phyloP scores from a whole-genome alignment of 2,888 invertebrate species.

The Andrena fulva region DNA sequence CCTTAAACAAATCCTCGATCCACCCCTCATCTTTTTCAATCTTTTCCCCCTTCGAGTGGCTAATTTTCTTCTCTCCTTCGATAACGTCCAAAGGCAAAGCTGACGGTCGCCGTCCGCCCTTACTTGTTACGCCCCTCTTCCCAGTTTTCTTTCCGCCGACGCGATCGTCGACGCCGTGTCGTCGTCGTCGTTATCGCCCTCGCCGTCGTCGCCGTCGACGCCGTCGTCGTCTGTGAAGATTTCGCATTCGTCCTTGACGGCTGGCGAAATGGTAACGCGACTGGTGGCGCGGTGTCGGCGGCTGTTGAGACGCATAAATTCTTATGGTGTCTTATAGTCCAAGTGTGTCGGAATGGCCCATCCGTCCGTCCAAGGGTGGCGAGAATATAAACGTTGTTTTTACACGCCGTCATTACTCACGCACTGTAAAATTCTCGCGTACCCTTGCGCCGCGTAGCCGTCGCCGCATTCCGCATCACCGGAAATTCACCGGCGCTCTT shows the following conservation, averaged over 20 bases:
- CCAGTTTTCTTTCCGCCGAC: background rate
- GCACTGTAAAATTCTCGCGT: constrained; percentile 57
- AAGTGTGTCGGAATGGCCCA: constrained; percentile 65
- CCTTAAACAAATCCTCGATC: background rate
- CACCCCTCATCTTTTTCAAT: background rate
- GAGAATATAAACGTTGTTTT: constrained; percentile 72
- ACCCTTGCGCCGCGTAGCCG: background rate
- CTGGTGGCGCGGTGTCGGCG: constrained; percentile 44
- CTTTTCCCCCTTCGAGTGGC: background rate
- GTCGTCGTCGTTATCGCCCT: constrained; percentile 41
- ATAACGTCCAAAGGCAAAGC: constrained; percentile 16
- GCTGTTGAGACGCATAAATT: constrained; percentile 65
- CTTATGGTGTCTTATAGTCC: constrained; percentile 67
- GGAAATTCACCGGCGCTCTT: background rate
- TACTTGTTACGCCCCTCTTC: background rate
- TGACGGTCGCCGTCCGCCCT: background rate
- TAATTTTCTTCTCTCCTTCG: constrained; percentile 12
- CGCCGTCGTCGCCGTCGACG: constrained; percentile 9
- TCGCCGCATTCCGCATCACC: background rate
- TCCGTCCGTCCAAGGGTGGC: constrained; percentile 51
- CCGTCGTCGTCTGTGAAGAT: constrained; percentile 40
- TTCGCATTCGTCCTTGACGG: constrained; percentile 53
- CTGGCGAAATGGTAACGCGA: constrained; percentile 53
- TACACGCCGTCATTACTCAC: constrained; percentile 64
- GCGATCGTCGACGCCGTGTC: constrained; percentile 8